Evolutionary conservation across 2,888 invertebrate species (phyloP).

Genomic region (Conus canariensis): DNA sequence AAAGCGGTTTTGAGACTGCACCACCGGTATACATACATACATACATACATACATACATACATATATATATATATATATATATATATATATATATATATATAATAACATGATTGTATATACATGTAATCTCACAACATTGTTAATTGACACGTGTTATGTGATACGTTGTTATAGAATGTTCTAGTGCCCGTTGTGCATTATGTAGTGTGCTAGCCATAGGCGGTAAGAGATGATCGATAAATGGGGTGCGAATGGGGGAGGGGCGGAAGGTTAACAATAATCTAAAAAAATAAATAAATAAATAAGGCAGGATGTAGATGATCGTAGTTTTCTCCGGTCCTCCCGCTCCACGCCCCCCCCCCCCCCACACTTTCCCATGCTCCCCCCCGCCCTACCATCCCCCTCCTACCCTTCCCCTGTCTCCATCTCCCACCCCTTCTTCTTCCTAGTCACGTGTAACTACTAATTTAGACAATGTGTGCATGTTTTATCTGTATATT

Average conservation of each 20-base stretch:
- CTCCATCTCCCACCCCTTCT: neutral
- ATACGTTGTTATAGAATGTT: neutral
- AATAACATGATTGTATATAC: no score
- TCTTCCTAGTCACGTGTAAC: neutral
- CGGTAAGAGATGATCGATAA: neutral
- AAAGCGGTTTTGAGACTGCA: no score
- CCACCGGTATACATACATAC: constrained; percentile 1
- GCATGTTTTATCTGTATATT: neutral
- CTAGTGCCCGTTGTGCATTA: neutral
- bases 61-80: constrained; percentile 29
- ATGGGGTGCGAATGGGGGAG: neutral
- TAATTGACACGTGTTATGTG: neutral
- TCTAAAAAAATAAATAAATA: no score
- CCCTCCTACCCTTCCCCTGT: no score
- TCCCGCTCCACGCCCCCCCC: neutral
- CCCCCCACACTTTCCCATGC: no score
- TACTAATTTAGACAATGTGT: neutral
- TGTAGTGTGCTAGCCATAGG: neutral
- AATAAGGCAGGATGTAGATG: no score
- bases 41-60: constrained; percentile 16
- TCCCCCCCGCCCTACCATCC: no score
- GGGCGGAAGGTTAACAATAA: no score
- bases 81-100: neutral
- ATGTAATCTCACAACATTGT: neutral
- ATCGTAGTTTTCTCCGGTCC: no score